Evolutionary conservation across 2,797 vertebrate species (phyloP), one percentile per base, ranked within the genome.

Genomic region (Lacerta viridis): DNA sequence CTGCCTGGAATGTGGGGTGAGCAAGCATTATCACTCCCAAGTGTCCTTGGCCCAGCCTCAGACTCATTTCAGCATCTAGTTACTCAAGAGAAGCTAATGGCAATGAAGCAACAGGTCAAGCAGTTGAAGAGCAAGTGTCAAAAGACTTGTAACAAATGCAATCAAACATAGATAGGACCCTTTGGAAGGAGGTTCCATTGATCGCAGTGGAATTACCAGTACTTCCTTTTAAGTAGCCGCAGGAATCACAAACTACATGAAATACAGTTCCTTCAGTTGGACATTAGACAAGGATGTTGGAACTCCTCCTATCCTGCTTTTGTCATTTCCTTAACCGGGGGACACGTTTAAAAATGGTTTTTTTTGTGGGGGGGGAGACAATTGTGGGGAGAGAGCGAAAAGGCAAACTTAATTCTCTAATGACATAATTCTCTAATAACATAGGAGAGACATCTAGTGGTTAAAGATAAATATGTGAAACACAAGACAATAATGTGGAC

Each of bases 391-490:
- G 18, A 3, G 64, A 29, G 36, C n/a, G 2, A 5, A 55, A 71
- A n/a, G 29, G 5, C 46, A 59, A 50, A 41, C 41, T 76, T 87
- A 80, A 84, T 69, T 82, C 64, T 85, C 64, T n/a, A 85, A 76
- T 84, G 27, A 29, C 68, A 80, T 80, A 87, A 87, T 72, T 64
- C 69, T 72, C 59, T 90, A 82, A 88, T 81, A 88, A 88, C 80
- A 86, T 83, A 83, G 75, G 84, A 86, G 90, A 91, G 90, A 91
- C 90, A 91, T 88, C 90, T 88, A 91, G 90, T 88, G 90, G 90
- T 64, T 85, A 88, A 85, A 88, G 78, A 85, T 76, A 88, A 90
- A 77, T 41, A 90, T 78, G 64, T 43, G 74, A 84, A 81, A 81
- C 39, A 55, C 43, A 33, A 81, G 79, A 76, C 33, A 69, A 33